A percentile compares a stretch with the other conserved stretches of the same genome.
These are phyloP conservation scores for Prinia subflava DNA, from an alignment of 2,113 vertebrate species.

Conservation along the genomic window DNA sequence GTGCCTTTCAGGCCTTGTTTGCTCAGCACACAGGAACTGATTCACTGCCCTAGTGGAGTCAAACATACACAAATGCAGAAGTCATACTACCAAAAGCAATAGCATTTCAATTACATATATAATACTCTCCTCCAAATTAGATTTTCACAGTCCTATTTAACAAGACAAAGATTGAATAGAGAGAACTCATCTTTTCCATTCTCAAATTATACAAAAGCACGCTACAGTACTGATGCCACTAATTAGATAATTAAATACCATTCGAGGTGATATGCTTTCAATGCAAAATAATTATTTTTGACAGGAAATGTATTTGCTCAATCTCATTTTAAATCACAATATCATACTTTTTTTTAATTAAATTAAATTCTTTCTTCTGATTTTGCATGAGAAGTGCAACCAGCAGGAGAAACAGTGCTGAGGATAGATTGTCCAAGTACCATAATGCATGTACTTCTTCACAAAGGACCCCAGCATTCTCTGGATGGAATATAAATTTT, in stretches of 20 bases:
- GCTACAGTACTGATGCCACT: slow-evolving; percentile 13
- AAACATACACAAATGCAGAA: slow-evolving; percentile 1
- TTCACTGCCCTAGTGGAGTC: background rate
- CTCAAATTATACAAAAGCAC: slow-evolving; percentile 12
- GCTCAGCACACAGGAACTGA: background rate
- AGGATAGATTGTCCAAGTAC: background rate
- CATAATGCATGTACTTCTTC: background rate
- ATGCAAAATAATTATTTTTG: slow-evolving; percentile 66
- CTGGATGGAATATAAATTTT: slow-evolving; percentile 24
- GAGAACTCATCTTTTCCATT: slow-evolving; percentile 17
- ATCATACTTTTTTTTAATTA: slow-evolving; percentile 53
- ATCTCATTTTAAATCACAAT: slow-evolving; percentile 56
- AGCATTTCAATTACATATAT: slow-evolving; percentile 9
- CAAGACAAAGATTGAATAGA: slow-evolving; percentile 45
- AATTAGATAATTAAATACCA: slow-evolving; percentile 71
- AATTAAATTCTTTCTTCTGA: slow-evolving; percentile 10
- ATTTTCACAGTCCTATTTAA: slow-evolving; percentile 56
- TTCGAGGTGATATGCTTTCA: slow-evolving; percentile 65
- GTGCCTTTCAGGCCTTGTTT: background rate
- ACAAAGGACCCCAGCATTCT: background rate
- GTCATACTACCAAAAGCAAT: slow-evolving; percentile 12
- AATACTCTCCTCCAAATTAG: slow-evolving; percentile 40
- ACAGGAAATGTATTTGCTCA: slow-evolving; percentile 54
- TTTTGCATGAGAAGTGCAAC: slow-evolving; percentile 22
- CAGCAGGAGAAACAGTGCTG: background rate